A percentile compares a stretch with the other conserved stretches of the same genome.
phyloP scores from a whole-genome alignment of 2,113 vertebrate genomes.

The Pao palembangensis region DNA sequence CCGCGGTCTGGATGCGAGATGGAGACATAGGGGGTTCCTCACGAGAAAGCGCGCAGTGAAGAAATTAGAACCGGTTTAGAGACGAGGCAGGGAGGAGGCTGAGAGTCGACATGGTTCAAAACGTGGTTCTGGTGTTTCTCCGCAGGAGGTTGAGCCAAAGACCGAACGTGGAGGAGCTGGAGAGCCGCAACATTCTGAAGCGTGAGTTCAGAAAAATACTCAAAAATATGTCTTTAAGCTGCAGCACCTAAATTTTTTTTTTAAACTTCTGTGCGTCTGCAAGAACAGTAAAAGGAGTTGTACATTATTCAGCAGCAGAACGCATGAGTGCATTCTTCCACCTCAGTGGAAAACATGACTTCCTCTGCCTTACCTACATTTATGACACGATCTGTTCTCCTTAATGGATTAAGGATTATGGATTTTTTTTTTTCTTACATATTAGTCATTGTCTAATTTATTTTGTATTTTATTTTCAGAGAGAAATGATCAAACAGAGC shows the following conservation, averaged over 20 bases:
- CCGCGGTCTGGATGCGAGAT: constrained; percentile 70
- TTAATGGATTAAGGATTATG: background rate
- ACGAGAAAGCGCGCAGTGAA: constrained; percentile 55
- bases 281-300: background rate
- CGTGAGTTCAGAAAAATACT: constrained; percentile 79
- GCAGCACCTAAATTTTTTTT: background rate
- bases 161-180: constrained; percentile 95
- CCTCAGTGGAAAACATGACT: constrained; percentile 1
- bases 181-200: constrained; percentile 96
- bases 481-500: constrained; percentile 95
- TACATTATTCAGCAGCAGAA: constrained; percentile 45
- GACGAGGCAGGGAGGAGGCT: background rate
- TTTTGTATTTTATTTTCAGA: constrained; percentile 68
- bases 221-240: background rate
- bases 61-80: constrained; percentile 44
- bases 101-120: constrained; percentile 83
- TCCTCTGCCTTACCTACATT: background rate
- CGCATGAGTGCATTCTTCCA: constrained; percentile 25
- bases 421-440: too few species aligned
- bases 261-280: background rate
- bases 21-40: constrained; percentile 67
- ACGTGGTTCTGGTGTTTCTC: constrained; percentile 92
- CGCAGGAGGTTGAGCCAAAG: constrained; percentile 98
- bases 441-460: constrained; percentile 10
- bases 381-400: background rate